These are phyloP conservation scores for Tolmerus cingulatus DNA, from an alignment of 2,888 invertebrate genomes.

Conservation along the genomic window DNA sequence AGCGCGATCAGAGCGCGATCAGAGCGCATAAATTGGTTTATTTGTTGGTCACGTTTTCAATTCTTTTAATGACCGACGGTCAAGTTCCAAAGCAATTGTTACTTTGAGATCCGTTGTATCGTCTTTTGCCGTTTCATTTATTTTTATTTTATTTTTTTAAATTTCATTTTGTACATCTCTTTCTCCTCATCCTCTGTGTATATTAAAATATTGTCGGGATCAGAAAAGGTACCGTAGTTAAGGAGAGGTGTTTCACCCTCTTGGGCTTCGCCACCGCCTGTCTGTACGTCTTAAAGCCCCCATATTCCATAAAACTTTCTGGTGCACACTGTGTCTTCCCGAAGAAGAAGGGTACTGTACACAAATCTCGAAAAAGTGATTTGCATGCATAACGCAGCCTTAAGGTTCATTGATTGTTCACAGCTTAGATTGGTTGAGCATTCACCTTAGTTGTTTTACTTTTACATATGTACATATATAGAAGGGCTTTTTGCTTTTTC, in stretches of 20 bases:
- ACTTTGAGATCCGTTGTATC: neutral
- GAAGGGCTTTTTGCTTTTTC: neutral
- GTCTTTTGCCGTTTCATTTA: neutral
- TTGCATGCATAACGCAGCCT: slow-evolving; percentile 41
- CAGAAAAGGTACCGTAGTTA: neutral
- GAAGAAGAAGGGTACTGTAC: neutral
- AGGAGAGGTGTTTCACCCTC: neutral
- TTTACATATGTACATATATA: neutral
- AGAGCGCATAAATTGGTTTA: slow-evolving; percentile 32
- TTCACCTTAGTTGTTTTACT: neutral
- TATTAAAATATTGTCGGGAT: neutral
- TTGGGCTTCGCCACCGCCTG: neutral
- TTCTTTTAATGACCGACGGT: slow-evolving; percentile 40
- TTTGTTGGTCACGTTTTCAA: slow-evolving; percentile 41
- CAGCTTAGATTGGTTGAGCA: slow-evolving; percentile 31
- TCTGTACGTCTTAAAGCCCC: neutral
- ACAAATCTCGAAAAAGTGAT: slow-evolving; percentile 30
- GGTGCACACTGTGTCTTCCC: neutral
- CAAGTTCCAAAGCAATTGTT: slow-evolving; percentile 37
- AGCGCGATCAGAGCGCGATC: too few species aligned
- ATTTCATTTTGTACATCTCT: neutral
- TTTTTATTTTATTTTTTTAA: neutral
- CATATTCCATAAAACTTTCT: neutral
- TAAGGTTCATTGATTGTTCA: slow-evolving; percentile 37
- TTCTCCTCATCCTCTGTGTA: neutral